Evolutionary conservation across 2,888 invertebrate genomes (phyloP).

Genomic region (Molorchus minor): DNA sequence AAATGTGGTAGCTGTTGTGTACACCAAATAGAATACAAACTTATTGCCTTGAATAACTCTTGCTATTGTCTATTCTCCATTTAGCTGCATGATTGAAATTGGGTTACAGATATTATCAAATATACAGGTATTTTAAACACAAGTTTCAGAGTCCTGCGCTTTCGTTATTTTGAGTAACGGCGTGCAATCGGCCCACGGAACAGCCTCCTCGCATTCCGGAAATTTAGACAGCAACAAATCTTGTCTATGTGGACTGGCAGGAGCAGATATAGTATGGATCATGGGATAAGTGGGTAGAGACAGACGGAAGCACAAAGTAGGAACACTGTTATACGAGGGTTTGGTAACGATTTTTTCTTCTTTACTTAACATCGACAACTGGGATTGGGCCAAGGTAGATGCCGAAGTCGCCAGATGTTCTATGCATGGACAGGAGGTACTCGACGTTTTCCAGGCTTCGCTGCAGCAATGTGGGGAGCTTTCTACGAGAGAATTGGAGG

Average conservation of each 20-base stretch:
- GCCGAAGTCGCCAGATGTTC: slow-evolving; percentile 65
- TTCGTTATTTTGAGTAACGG: slow-evolving; percentile 57
- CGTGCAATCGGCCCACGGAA: slow-evolving; percentile 55
- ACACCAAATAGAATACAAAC: too few species aligned
- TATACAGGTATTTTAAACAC: too few species aligned
- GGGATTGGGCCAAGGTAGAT: slow-evolving; percentile 56
- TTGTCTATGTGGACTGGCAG: slow-evolving; percentile 53
- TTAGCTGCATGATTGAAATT: too few species aligned
- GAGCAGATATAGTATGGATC: slow-evolving; percentile 56
- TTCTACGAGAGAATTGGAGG: slow-evolving; percentile 63
- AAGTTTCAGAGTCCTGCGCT: slow-evolving; percentile 44
- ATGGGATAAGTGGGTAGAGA: slow-evolving; percentile 46
- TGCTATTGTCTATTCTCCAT: too few species aligned
- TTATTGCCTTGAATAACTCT: too few species aligned
- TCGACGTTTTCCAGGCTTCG: slow-evolving; percentile 63
- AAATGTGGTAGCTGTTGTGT: too few species aligned
- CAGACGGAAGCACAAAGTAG: slow-evolving; percentile 53
- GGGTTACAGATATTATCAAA: too few species aligned
- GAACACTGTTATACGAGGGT: slow-evolving; percentile 55
- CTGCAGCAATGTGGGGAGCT: slow-evolving; percentile 66
- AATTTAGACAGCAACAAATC: slow-evolving; percentile 47
- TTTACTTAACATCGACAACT: slow-evolving; percentile 52
- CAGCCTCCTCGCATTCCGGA: slow-evolving; percentile 53
- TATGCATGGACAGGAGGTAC: slow-evolving; percentile 78
- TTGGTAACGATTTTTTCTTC: slow-evolving; percentile 40